phyloP scores from a whole-genome alignment of 2,797 vertebrate genomes.

The Hydrophis major region DNA sequence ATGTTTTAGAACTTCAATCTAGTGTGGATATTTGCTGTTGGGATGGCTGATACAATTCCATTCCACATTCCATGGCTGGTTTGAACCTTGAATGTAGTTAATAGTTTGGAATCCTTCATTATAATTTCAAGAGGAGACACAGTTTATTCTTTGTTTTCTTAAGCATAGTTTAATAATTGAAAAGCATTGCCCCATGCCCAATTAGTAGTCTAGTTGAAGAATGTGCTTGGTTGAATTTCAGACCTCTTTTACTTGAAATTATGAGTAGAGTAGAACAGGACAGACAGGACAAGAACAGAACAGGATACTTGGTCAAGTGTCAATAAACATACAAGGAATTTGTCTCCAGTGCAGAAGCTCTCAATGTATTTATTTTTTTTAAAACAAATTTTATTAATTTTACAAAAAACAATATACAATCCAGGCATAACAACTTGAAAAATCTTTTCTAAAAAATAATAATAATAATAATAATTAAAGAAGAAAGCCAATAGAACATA shows the following conservation, averaged over 20 bases:
- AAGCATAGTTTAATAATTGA: neutral
- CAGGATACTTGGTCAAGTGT: neutral
- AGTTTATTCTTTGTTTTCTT: neutral
- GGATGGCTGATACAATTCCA: neutral
- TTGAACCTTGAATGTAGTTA: neutral
- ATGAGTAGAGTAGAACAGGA: neutral
- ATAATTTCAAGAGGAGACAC: neutral
- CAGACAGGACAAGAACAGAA: neutral
- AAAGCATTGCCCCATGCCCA: neutral
- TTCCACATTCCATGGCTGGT: neutral
- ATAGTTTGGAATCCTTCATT: neutral
- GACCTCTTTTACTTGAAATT: neutral
- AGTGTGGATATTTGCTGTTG: neutral
- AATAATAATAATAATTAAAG: no score
- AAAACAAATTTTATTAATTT: no score
- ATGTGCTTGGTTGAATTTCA: neutral
- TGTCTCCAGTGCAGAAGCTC: neutral
- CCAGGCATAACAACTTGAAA: no score
- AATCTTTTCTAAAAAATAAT: no score
- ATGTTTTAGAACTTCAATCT: neutral
- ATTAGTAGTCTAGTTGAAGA: neutral
- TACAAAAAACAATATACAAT: no score
- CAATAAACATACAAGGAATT: neutral
- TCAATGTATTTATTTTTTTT: neutral
- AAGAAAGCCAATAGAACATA: no score